A percentile compares a stretch with the other conserved stretches of the same genome.
These are phyloP conservation scores for Cyanoramphus novaezelandiae DNA, from an alignment of 2,113 vertebrate genomes.

Conservation along the genomic window DNA sequence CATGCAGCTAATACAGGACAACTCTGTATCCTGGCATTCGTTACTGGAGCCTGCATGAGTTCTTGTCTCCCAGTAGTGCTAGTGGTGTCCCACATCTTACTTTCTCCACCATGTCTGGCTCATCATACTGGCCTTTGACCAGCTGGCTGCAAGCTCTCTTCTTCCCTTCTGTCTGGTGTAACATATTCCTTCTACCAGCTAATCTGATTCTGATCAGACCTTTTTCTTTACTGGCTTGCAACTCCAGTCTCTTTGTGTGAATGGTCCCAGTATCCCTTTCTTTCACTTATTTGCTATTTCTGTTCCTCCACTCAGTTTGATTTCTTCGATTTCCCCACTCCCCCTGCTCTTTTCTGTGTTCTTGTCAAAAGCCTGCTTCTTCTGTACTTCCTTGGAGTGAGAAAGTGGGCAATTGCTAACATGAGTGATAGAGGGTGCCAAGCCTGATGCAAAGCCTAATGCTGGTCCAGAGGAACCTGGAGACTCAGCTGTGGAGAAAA, in stretches of 20 bases:
- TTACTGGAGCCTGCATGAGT: accelerated
- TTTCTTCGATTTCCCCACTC: not conserved
- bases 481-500: not conserved
- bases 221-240: not conserved
- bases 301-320: not conserved
- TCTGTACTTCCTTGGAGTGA: not conserved
- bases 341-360: not conserved
- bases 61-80: not conserved
- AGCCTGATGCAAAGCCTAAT: not conserved
- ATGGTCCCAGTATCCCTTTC: not conserved
- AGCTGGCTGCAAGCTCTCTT: not conserved
- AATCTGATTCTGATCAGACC: not conserved
- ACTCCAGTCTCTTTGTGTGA: not conserved
- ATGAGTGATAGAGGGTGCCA: not conserved
- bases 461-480: not conserved
- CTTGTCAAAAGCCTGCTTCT: not conserved
- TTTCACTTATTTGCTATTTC: not conserved
- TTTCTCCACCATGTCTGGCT: not conserved
- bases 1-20: not conserved
- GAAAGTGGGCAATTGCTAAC: not conserved
- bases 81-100: not conserved
- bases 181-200: not conserved
- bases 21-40: not conserved
- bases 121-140: not conserved
- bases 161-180: not conserved